Percentiles rank a stretch among this genome's conserved stretches.
These are phyloP conservation scores for Leptothorax acervorum DNA, from an alignment of 2,888 invertebrate species.

Conservation along the genomic window DNA sequence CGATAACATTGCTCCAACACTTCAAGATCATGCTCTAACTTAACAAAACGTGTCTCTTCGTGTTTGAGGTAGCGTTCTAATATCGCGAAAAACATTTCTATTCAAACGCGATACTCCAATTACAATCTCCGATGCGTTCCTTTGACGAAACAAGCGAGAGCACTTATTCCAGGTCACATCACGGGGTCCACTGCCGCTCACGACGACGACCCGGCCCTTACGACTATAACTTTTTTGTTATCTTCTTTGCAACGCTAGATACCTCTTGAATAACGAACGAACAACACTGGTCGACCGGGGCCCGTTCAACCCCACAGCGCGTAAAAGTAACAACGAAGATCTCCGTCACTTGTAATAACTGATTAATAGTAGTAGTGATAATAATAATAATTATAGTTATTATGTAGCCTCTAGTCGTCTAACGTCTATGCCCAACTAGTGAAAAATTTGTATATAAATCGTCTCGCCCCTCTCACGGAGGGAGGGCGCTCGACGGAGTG, in stretches of 20 bases:
- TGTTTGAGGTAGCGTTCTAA: constrained; percentile 2
- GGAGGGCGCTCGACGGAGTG: constrained; percentile 77
- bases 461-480: constrained; percentile 68
- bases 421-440: constrained; percentile 83
- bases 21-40: not conserved
- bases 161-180: constrained; percentile 17
- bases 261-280: constrained; percentile 75
- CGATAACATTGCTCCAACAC: constrained; percentile 12
- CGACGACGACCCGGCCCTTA: constrained; percentile 53
- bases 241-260: constrained; percentile 75
- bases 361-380: constrained; percentile 79
- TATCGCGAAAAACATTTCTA: not conserved
- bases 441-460: constrained; percentile 79
- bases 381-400: constrained; percentile 79
- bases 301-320: constrained; percentile 39
- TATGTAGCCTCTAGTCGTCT: constrained; percentile 85
- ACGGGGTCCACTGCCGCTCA: not conserved
- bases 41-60: not conserved
- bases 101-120: not conserved
- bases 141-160: not conserved
- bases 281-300: constrained; percentile 74
- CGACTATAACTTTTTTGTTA: constrained; percentile 65
- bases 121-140: not conserved
- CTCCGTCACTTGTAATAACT: constrained; percentile 76
- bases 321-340: constrained; percentile 75